Conservation (phyloP, 2,888 invertebrate species). For the Mellilla xanthometata region DNA sequence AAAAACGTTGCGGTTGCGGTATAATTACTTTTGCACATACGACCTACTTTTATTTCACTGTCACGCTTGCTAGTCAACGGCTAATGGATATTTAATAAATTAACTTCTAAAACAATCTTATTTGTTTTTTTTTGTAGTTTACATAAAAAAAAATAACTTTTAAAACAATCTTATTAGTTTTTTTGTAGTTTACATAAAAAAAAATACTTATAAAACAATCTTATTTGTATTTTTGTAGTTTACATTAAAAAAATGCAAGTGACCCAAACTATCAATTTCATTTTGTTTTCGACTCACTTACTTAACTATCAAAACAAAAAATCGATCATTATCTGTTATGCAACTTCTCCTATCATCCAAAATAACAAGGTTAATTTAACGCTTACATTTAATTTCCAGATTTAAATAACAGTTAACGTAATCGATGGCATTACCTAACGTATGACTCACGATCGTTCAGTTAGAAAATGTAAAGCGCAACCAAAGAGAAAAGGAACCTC, state of each 20-base stretch:
- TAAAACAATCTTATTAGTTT: no score
- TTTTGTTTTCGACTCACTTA: no score
- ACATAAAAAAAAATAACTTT: no score
- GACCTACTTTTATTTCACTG: constrained; percentile 16
- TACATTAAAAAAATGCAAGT: no score
- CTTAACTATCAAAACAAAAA: no score
- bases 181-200: no score
- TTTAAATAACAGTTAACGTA: constrained; percentile 26
- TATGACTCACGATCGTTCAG: constrained; percentile 25
- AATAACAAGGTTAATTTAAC: constrained; percentile 18
- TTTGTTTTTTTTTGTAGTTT: no score
- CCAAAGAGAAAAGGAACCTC: constrained; percentile 72
- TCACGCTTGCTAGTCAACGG: constrained; percentile 19
- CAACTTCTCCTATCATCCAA: constrained; percentile 20
- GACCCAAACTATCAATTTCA: no score
- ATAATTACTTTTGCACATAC: constrained; percentile 5
- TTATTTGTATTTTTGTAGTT: no score
- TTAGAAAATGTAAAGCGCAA: constrained; percentile 39
- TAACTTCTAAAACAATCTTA: no score
- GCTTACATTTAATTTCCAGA: constrained; percentile 30
- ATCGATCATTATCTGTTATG: not conserved
- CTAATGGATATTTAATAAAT: no score
- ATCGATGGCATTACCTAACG: constrained; percentile 29
- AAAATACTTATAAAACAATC: no score
- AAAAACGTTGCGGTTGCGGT: constrained; percentile 5